Evolutionary conservation across 2,888 invertebrate species (phyloP), one percentile per base, ranked within the genome.

Genomic region (Synergus umbraculus): DNA sequence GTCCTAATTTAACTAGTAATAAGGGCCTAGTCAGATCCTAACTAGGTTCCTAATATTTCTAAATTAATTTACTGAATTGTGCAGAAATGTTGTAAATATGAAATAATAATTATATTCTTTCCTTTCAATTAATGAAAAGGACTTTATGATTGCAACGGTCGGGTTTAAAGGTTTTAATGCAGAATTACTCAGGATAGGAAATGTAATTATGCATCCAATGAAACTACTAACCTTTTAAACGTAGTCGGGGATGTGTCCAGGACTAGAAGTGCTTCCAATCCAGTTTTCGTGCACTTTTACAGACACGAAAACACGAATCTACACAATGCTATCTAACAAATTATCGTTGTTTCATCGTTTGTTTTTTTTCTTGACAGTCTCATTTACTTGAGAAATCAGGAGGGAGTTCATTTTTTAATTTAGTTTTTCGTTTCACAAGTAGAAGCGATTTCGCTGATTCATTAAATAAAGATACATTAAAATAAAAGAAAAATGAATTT

Each of bases 141-240:
- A 76, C 41, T 76, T 67, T 58, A 69, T 78, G 18, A 54, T 63
- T 49, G 49, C 37, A 64, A 63, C 43, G 41, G 60, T 18, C 76
- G 78, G 54, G 46, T 73, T 73, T 49, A 85, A 85, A 82, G 82
- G 85, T 83, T 88, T 88, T 86, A 87, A 85, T 87, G 87, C 83
- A 84, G 86, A 88, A 88, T 89, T 89, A 89, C 86, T 84, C 81
- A 85, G 86, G 86, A 89, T 88, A 87, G 87, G 86, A 86, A 87
- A 86, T 86, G 88, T 88, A 90, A 90, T 90, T 90, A 88, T 87
- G 86, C 87, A 85, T 83, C 84, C 83, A 87, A 84, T 84, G 86
- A 89, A 90, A 90, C 89, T 88, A 88, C 89, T 89, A 90, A 29
- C 29, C 87, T 86, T 79, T 83, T 86, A 87, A 85, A 88, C 87